These are phyloP conservation scores for Clepsis dumicolana DNA, from an alignment of 2,888 invertebrate genomes.

Conservation along the genomic window DNA sequence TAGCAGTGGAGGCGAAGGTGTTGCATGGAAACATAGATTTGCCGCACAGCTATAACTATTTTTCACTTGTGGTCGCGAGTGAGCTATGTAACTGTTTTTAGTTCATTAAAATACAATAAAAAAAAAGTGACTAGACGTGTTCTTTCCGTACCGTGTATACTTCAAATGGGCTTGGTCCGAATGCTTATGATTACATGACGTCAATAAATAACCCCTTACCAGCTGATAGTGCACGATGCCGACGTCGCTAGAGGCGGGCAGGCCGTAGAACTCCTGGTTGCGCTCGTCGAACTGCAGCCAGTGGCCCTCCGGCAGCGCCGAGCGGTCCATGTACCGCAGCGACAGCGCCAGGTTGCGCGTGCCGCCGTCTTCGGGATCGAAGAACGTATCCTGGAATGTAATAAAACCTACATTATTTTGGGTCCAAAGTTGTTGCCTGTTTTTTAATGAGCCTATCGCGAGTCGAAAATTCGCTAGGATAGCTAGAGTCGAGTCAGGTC, in stretches of 20 bases:
- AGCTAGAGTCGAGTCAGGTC: too few relatives aligned
- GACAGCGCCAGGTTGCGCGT: slow-evolving; percentile 90
- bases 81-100: too few relatives aligned
- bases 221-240: slow-evolving; percentile 92
- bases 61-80: too few relatives aligned
- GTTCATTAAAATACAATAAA: too few relatives aligned
- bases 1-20: too few relatives aligned
- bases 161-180: too few relatives aligned
- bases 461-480: too few relatives aligned
- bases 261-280: slow-evolving; percentile 95
- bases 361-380: slow-evolving; percentile 94
- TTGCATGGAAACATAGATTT: too few relatives aligned
- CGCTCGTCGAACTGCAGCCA: slow-evolving; percentile 96
- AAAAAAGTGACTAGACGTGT: too few relatives aligned
- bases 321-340: slow-evolving; percentile 90
- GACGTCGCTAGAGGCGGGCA: slow-evolving; percentile 90
- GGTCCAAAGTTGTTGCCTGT: not conserved
- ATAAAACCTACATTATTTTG: too few relatives aligned
- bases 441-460: not conserved
- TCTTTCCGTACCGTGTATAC: not conserved
- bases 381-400: slow-evolving; percentile 91
- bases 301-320: slow-evolving; percentile 88
- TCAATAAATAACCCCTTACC: slow-evolving; percentile 64
- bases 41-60: too few relatives aligned
- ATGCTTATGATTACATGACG: not conserved